A percentile compares a stretch with the other conserved stretches of the same genome.
Evolutionary conservation across 2,797 vertebrate species (phyloP).

Genomic region (Parauchenoglanis punctatus): DNA sequence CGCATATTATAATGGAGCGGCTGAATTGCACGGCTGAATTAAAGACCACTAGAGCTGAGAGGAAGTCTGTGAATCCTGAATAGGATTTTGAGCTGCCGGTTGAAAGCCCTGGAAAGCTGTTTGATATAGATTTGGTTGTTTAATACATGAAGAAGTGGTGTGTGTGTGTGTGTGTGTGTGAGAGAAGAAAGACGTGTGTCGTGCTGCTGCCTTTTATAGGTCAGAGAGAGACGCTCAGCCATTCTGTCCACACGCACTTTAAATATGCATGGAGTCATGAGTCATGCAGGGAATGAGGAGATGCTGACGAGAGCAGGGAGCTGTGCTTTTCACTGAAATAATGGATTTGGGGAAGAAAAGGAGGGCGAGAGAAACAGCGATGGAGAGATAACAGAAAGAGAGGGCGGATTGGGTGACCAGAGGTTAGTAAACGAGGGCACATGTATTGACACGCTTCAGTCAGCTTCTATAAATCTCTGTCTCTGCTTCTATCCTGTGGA

Average conservation of each 20-base stretch:
- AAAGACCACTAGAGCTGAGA: not conserved
- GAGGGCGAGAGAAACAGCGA: not conserved
- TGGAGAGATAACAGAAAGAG: not conserved
- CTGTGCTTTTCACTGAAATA: slow-evolving; percentile 21
- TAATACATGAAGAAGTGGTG: not conserved
- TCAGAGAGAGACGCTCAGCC: not conserved
- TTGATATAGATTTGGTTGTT: not conserved
- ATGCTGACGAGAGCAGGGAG: not conserved
- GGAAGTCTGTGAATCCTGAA: not conserved
- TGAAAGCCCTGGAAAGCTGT: not conserved
- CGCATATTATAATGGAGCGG: not conserved
- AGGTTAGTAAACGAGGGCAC: not conserved
- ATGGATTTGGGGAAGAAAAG: not conserved
- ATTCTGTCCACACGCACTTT: slow-evolving; percentile 24
- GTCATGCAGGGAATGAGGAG: slow-evolving; percentile 29
- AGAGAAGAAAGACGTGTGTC: not conserved
- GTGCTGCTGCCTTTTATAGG: slow-evolving; percentile 17
- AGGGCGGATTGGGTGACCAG: not conserved
- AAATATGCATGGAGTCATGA: slow-evolving; percentile 50
- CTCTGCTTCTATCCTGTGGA: not conserved
- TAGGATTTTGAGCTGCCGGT: not conserved
- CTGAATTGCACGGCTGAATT: not conserved
- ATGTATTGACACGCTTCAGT: not conserved
- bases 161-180: not conserved
- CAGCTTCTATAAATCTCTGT: not conserved